Percentiles rank a stretch among this genome's conserved stretches.
phyloP scores from a whole-genome alignment of 2,797 vertebrate genomes.

The Hippoglossus hippoglossus region DNA sequence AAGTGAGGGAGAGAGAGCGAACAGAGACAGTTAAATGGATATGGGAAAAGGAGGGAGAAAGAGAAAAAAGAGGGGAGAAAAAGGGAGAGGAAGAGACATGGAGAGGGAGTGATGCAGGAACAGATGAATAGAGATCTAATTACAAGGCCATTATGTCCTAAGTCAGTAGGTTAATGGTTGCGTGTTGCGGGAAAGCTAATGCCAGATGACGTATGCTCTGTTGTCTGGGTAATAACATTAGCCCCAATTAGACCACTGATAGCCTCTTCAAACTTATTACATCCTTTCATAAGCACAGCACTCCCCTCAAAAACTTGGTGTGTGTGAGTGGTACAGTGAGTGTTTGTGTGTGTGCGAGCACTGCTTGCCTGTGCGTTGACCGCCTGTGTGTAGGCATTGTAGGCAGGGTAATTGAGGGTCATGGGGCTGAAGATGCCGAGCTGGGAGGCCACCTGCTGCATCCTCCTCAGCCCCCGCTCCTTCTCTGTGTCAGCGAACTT shows the following conservation, averaged over 20 bases:
- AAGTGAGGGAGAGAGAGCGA: slow-evolving; percentile 5
- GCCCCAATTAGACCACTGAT: slow-evolving; percentile 81
- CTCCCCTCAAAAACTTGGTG: slow-evolving; percentile 52
- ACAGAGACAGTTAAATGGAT: slow-evolving; percentile 49
- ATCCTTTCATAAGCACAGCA: slow-evolving; percentile 80
- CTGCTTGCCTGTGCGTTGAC: slow-evolving; percentile 83
- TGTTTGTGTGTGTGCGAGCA: slow-evolving; percentile 36
- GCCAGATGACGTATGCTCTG: slow-evolving; percentile 83
- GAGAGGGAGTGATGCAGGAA: slow-evolving; percentile 77
- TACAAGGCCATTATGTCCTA: slow-evolving; percentile 82
- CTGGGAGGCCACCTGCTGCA: slow-evolving; percentile 96
- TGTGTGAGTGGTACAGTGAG: slow-evolving; percentile 14
- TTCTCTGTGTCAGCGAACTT: slow-evolving; percentile 97
- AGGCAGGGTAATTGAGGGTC: slow-evolving; percentile 93
- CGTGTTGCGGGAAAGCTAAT: slow-evolving; percentile 84
- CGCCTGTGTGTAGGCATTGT: slow-evolving; percentile 95
- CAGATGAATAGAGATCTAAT: slow-evolving; percentile 86
- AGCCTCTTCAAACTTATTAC: slow-evolving; percentile 83
- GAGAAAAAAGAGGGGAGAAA: slow-evolving; percentile 27
- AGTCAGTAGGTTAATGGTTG: slow-evolving; percentile 83
- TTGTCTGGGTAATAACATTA: slow-evolving; percentile 82
- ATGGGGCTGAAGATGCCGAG: slow-evolving; percentile 95
- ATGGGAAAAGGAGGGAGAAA: slow-evolving; percentile 47
- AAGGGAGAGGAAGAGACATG: slow-evolving; percentile 57
- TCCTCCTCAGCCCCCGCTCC: slow-evolving; percentile 91